These are phyloP conservation scores for Harpagus bidentatus DNA, from an alignment of 2,113 vertebrate genomes.

Conservation along the genomic window DNA sequence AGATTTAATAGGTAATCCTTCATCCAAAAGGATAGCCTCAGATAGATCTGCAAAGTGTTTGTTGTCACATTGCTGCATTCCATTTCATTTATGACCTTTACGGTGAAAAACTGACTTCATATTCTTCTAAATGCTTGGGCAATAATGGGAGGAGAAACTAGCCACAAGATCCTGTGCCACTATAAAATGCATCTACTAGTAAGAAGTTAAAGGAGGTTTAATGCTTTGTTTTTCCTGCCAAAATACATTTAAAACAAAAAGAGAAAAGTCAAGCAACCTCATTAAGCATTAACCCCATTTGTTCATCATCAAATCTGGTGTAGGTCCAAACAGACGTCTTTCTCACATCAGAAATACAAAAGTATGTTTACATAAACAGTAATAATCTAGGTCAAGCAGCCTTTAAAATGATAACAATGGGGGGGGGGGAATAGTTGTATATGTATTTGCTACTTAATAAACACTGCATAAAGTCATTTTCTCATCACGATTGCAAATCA, in stretches of 20 bases:
- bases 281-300: background rate
- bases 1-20: slow-evolving; percentile 49
- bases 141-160: background rate
- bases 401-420: background rate
- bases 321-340: background rate
- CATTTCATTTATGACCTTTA: slow-evolving; percentile 45
- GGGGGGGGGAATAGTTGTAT: background rate
- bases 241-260: background rate
- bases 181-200: background rate
- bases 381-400: background rate
- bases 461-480: background rate
- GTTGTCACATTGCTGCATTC: slow-evolving; percentile 28
- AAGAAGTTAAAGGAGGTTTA: background rate
- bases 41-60: slow-evolving; percentile 33
- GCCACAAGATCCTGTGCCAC: background rate
- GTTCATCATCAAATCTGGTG: background rate
- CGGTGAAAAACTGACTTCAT: slow-evolving; percentile 9
- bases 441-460: background rate
- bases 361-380: background rate
- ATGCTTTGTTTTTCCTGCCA: background rate
- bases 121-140: background rate
- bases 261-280: background rate
- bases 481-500: background rate
- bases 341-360: background rate
- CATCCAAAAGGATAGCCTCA: slow-evolving; percentile 18